phyloP scores from a whole-genome alignment of 2,797 vertebrate species.

The Gouania willdenowi region DNA sequence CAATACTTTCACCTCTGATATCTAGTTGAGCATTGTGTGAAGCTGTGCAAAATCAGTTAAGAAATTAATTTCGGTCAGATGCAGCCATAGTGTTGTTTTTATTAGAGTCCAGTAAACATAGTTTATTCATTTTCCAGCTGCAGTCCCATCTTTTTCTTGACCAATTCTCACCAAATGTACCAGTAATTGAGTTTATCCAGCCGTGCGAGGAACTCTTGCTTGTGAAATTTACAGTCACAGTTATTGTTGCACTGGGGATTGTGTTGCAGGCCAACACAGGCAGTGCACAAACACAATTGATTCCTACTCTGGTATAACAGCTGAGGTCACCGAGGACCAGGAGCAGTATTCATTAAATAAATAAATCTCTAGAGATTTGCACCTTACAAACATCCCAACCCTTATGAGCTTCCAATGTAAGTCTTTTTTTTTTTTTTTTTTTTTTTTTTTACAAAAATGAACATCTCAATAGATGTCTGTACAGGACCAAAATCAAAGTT shows the following conservation, averaged over 20 bases:
- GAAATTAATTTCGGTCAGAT: no score
- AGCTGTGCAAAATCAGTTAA: slow-evolving; percentile 6
- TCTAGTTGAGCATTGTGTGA: slow-evolving; percentile 12
- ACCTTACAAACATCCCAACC: slow-evolving; percentile 31
- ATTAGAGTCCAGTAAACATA: background rate
- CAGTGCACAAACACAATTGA: slow-evolving; percentile 52
- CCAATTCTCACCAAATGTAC: slow-evolving; percentile 10
- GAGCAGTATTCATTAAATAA: slow-evolving; percentile 54
- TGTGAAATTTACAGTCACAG: slow-evolving; percentile 3
- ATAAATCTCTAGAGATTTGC: slow-evolving; percentile 48
- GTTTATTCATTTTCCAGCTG: slow-evolving; percentile 1
- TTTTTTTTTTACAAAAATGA: no score
- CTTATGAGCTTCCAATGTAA: slow-evolving; percentile 16
- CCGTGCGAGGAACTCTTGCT: slow-evolving; percentile 4
- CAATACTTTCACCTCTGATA: no score
- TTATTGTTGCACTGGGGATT: slow-evolving; percentile 15
- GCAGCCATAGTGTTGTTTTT: no score
- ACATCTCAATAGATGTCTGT: slow-evolving; percentile 11
- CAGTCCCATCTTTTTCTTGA: slow-evolving; percentile 6
- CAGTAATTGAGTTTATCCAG: slow-evolving; percentile 3
- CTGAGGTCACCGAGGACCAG: slow-evolving; percentile 45
- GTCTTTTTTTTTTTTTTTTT: no score
- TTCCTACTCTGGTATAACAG: slow-evolving; percentile 41
- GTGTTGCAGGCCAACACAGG: slow-evolving; percentile 12
- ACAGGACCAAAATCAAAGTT: slow-evolving; percentile 17